These are phyloP conservation scores for Bungarus multicinctus DNA, from an alignment of 2,113 vertebrate genomes.

Conservation along the genomic window DNA sequence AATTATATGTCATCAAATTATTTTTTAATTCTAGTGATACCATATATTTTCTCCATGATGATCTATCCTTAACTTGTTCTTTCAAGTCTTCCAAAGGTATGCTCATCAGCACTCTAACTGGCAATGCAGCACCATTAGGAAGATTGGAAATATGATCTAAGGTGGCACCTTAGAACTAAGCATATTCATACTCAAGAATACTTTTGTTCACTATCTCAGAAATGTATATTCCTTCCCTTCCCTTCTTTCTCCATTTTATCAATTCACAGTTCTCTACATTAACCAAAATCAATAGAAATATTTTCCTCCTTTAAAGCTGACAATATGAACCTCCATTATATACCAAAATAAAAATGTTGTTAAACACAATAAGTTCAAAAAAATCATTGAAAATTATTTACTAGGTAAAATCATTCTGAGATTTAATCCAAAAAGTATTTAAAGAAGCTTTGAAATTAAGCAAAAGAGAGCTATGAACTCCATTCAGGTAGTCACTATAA, in stretches of 20 bases:
- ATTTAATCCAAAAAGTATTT: slow-evolving; percentile 29
- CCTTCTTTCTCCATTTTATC: neutral
- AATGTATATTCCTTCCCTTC: neutral
- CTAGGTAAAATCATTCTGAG: neutral
- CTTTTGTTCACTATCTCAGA: neutral
- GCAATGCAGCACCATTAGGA: neutral
- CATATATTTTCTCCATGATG: neutral
- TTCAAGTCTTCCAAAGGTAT: neutral
- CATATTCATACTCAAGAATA: neutral
- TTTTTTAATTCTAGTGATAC: neutral
- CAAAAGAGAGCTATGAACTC: slow-evolving; percentile 6
- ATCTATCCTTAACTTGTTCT: neutral
- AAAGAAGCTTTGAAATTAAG: neutral
- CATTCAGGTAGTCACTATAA: slow-evolving; percentile 11
- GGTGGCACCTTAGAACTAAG: neutral
- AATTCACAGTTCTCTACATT: neutral
- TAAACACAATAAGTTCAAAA: neutral
- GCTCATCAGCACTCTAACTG: neutral
- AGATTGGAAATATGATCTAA: neutral
- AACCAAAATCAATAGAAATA: neutral
- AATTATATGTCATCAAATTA: neutral
- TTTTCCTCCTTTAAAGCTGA: slow-evolving; percentile 1
- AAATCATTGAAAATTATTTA: neutral
- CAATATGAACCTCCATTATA: neutral
- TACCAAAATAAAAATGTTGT: neutral